These are phyloP conservation scores for Gymnosoma rotundatum DNA, from an alignment of 2,888 invertebrate species.

Conservation along the genomic window DNA sequence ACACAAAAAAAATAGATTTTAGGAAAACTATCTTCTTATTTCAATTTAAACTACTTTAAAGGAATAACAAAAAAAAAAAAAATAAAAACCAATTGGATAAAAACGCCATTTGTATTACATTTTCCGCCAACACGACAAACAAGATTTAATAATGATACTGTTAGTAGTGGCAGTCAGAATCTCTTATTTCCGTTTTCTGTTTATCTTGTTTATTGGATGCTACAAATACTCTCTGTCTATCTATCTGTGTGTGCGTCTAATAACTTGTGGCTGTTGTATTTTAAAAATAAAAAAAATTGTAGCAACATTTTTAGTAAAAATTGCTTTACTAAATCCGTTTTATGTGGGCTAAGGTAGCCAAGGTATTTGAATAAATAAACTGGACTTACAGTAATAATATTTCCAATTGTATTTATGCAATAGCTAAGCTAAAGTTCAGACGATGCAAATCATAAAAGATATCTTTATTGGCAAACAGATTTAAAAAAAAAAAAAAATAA, in stretches of 20 bases:
- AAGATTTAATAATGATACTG: background rate
- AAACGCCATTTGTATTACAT: background rate
- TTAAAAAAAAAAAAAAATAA: too few species aligned
- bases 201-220: background rate
- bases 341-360: background rate
- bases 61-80: background rate
- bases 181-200: background rate
- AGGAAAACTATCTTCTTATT: background rate
- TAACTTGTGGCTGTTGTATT: constrained; percentile 4
- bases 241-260: background rate
- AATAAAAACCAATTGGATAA: background rate
- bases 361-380: background rate
- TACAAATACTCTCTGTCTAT: constrained; percentile 6
- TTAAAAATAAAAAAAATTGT: background rate
- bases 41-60: background rate
- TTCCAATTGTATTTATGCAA: background rate
- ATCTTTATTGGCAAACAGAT: too few species aligned
- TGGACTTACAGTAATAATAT: background rate
- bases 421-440: too few species aligned
- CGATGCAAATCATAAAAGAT: too few species aligned
- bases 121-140: background rate
- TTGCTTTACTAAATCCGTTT: background rate
- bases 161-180: background rate
- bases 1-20: too few species aligned
- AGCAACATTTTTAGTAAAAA: background rate